These are phyloP conservation scores for Cataglyphis hispanica DNA, from an alignment of 1,140 invertebrate species.

Conservation along the genomic window DNA sequence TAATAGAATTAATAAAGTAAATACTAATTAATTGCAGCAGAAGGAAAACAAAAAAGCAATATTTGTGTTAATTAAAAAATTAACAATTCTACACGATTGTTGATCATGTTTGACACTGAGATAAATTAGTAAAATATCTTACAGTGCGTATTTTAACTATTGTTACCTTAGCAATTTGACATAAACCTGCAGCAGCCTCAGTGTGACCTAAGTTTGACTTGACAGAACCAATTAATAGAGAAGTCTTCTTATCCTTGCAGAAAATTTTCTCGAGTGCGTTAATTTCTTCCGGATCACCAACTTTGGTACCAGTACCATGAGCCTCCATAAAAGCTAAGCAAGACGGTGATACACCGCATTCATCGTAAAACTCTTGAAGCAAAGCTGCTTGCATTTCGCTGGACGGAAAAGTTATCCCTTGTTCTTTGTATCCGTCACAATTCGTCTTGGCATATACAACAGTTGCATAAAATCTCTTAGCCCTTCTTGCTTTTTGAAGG, in stretches of 20 bases:
- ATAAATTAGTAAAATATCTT: too few relatives aligned
- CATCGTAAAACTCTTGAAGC: slow-evolving; percentile 94
- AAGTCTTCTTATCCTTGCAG: slow-evolving; percentile 89
- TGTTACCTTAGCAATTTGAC: slow-evolving; percentile 92
- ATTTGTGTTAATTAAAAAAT: too few relatives aligned
- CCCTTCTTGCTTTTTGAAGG: slow-evolving; percentile 93
- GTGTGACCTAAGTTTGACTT: slow-evolving; percentile 98
- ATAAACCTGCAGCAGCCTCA: slow-evolving; percentile 95
- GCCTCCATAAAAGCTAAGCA: slow-evolving; percentile 92
- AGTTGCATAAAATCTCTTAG: slow-evolving; percentile 92
- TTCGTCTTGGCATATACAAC: slow-evolving; percentile 91
- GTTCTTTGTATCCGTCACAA: slow-evolving; percentile 93
- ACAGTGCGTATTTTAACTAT: too few relatives aligned
- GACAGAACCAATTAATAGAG: slow-evolving; percentile 94
- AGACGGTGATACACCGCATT: slow-evolving; percentile 92
- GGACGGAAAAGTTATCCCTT: slow-evolving; percentile 97
- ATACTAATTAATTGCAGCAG: too few relatives aligned
- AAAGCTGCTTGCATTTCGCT: slow-evolving; percentile 93
- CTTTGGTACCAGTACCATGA: slow-evolving; percentile 94
- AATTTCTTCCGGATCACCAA: slow-evolving; percentile 96
- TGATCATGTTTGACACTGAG: too few relatives aligned
- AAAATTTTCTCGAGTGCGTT: slow-evolving; percentile 94
- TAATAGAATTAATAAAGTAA: too few relatives aligned
- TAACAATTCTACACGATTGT: too few relatives aligned
- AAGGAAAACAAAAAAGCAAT: too few relatives aligned